Evolutionary conservation across 2,113 vertebrate genomes (phyloP).

Genomic region (Tricholaema leucomelas): DNA sequence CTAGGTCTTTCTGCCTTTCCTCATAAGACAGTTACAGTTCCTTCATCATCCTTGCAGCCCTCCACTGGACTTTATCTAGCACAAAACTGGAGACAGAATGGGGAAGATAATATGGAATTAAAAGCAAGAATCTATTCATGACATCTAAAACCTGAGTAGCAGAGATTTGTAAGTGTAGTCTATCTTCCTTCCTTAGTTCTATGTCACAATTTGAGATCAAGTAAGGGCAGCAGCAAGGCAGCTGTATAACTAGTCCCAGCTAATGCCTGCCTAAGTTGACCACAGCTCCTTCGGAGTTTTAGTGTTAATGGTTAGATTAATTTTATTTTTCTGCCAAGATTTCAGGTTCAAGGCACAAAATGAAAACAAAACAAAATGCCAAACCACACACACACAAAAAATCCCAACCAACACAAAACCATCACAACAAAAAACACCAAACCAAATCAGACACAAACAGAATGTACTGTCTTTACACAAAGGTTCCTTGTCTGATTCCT

Average conservation of each 20-base stretch:
- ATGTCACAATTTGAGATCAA: background rate
- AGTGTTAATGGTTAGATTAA: background rate
- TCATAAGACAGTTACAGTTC: no score
- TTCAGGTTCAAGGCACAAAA: background rate
- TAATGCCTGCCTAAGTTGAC: background rate
- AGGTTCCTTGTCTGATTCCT: background rate
- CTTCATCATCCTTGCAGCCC: no score
- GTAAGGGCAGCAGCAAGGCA: background rate
- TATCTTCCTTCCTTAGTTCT: background rate
- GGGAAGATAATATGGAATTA: background rate
- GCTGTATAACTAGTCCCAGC: background rate
- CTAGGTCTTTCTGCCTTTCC: no score
- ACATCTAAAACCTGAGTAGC: background rate
- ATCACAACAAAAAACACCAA: background rate
- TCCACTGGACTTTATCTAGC: no score
- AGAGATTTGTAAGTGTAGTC: background rate
- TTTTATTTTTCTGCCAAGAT: background rate
- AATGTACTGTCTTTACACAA: background rate
- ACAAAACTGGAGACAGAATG: no score
- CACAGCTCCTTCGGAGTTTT: background rate
- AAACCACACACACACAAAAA: background rate
- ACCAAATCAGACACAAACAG: background rate
- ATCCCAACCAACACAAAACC: background rate
- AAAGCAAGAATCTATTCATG: background rate
- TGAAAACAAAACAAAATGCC: no score